Percentiles rank a stretch among this genome's conserved stretches.
phyloP scores from a whole-genome alignment of 2,113 vertebrate genomes.

The Leptobrachium ailaonicum region DNA sequence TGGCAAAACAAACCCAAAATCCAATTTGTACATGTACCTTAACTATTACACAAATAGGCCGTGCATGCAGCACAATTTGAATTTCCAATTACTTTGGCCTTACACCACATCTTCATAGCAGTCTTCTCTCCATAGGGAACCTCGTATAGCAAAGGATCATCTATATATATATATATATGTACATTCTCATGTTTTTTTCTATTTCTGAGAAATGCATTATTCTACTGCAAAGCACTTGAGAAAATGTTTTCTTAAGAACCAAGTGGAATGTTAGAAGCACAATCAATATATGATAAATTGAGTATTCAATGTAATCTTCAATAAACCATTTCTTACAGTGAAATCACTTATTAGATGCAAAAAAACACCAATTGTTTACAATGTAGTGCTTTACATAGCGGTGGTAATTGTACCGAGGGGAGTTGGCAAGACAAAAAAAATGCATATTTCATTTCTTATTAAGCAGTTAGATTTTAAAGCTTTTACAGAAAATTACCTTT shows the following conservation, averaged over 20 bases:
- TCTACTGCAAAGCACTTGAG: slow-evolving; percentile 16
- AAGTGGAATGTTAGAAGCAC: not conserved
- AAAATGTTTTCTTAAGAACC: slow-evolving; percentile 10
- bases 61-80: not conserved
- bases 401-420: slow-evolving; percentile 30
- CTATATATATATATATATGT: slow-evolving; percentile 15
- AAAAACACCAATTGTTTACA: slow-evolving; percentile 36
- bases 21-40: not conserved
- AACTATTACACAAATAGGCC: not conserved
- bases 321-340: slow-evolving; percentile 41
- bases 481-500: slow-evolving; percentile 59
- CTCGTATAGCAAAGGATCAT: not conserved
- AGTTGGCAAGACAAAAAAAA: slow-evolving; percentile 9
- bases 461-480: slow-evolving; percentile 42
- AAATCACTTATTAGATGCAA: slow-evolving; percentile 32
- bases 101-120: not conserved
- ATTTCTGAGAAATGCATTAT: slow-evolving; percentile 10
- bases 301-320: slow-evolving; percentile 43
- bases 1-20: not conserved
- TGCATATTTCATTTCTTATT: slow-evolving; percentile 39
- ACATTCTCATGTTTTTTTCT: not conserved
- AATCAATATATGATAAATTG: slow-evolving; percentile 39
- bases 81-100: not conserved
- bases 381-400: slow-evolving; percentile 26
- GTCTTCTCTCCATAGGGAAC: slow-evolving; percentile 12